Evolutionary conservation across 2,888 invertebrate genomes (phyloP), one percentile per base, ranked within the genome.

Genomic region (Mythimna ferrago): DNA sequence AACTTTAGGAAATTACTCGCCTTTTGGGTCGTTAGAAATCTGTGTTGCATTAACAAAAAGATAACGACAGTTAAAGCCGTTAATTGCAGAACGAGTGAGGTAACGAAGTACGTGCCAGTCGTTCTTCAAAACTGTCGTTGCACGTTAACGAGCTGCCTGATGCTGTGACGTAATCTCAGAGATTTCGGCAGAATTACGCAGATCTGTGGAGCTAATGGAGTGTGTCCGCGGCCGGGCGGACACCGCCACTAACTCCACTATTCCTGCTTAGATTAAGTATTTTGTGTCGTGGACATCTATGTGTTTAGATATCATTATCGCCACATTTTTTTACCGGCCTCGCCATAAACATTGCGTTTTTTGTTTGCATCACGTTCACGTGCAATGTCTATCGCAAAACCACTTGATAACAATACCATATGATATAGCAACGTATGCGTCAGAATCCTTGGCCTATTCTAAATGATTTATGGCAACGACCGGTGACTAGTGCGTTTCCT

Each of bases 161-260:
- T 86, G 84, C 74, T 81, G 79, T 95, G 93, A 93, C 88, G 95
- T 92, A 95, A 95, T 85, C 85, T 85, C 79, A 58, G 73, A 86
- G 86, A 91, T 94, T 94, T 94, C 92, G 91, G 89, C 91, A 91
- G 91, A 93, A 93, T 93, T 93, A 92, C 93, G 92, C 92, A 91
- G 89, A 91, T 91, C 92, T 87, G 88, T 89, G 87, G 84, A 89
- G 85, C 90, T 93, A 94, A 94, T 94, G 93, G 92, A 92, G 90
- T 93, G 92, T 92, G 90, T 88, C 91, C 86, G 87, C 87, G 82
- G 86, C 62, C 70, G 66, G 57, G 73, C 86, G 79, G 84, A 78
- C 82, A 78, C 78, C 78, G 80, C 78, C 83, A 81, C 85, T 86
- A 81, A 86, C 79, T 78, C 75, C 71, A 81, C 71, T 84, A 82